These are phyloP conservation scores for Calephelis perditalis DNA, from an alignment of 2,888 invertebrate species.

Conservation along the genomic window DNA sequence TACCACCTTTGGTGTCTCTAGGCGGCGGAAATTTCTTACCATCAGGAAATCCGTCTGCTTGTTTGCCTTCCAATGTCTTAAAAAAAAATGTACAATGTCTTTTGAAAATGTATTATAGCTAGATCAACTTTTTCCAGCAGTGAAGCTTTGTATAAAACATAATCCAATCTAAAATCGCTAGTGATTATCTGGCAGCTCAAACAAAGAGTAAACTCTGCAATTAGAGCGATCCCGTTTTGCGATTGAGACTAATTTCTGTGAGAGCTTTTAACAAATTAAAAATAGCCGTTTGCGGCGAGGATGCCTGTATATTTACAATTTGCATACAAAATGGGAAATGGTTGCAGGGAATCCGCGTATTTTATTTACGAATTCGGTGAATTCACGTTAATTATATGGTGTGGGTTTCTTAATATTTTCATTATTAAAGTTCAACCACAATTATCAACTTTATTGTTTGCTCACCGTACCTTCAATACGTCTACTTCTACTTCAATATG, in stretches of 20 bases:
- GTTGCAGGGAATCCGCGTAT: slow-evolving; percentile 10
- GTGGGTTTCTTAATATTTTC: slow-evolving; percentile 1
- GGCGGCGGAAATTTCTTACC: too few relatives aligned
- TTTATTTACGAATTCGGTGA: slow-evolving; percentile 10
- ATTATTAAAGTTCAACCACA: neutral
- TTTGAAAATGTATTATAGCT: too few relatives aligned
- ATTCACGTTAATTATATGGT: neutral
- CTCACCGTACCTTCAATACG: too few relatives aligned
- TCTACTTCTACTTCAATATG: too few relatives aligned
- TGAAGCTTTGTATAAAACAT: too few relatives aligned
- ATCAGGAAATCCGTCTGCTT: too few relatives aligned
- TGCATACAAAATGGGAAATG: slow-evolving; percentile 7
- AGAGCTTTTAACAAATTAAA: slow-evolving; percentile 74
- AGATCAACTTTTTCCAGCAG: too few relatives aligned
- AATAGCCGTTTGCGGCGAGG: slow-evolving; percentile 36
- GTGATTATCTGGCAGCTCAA: slow-evolving; percentile 3
- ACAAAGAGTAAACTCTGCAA: slow-evolving; percentile 4
- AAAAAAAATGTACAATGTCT: too few relatives aligned
- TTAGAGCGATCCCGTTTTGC: slow-evolving; percentile 6
- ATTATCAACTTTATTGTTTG: too few relatives aligned
- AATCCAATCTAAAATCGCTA: slow-evolving; percentile 6
- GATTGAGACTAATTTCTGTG: slow-evolving; percentile 10
- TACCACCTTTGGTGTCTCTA: too few relatives aligned
- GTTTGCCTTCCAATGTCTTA: too few relatives aligned
- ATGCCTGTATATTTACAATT: slow-evolving; percentile 4